Evolutionary conservation across 2,797 vertebrate species (phyloP), one percentile per base, ranked within the genome.

Genomic region (Benthosema pterotum): DNA sequence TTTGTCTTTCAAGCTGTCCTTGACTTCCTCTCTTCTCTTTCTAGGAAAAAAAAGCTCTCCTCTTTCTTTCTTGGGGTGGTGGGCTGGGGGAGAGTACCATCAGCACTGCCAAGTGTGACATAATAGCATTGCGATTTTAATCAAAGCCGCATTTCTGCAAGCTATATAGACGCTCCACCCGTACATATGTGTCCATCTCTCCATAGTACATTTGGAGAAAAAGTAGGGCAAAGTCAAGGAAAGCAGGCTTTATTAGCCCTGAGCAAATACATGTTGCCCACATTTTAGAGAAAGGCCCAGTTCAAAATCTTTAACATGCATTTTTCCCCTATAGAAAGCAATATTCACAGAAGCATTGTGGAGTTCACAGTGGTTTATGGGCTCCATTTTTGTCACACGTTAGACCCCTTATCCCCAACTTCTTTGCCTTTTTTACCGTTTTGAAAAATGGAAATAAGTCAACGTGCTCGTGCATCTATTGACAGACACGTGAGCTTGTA

Each of bases 71-170:
- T 32, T 11, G 52, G 79, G 74, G 77, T 63, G 70, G 76, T 71
- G 81, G 82, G 75, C 11, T 83, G 88, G 87, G 87, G 75, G 84
- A 59, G 67, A 16, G 49, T 42, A 46, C 68, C 69, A 69, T 65
- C 63, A 69, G 78, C 59, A 57, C 64, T 71, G 91, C 91, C 91
- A 91, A 92, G 77, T 70, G 80, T 92, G 91, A 93, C 87, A 87
- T 90, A 90, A 89, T 71, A 75, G 72, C 79, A 85, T 87, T 86
- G 88, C 72, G 85, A 93, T 91, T 91, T 92, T 92, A 92, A 93
- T 92, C 83, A 88, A 87, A 92, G 89, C 91, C 90, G 83, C 82
- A 80, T 87, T 87, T 87, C 79, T 46, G 71, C 52, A 7, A 69
- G 67, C 75, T 76, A 63, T 76, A 63, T 83, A 52, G 5, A 86